A percentile compares a stretch with the other conserved stretches of the same genome.
These are phyloP conservation scores for Athene noctua DNA, from an alignment of 2,113 vertebrate genomes.

Conservation along the genomic window DNA sequence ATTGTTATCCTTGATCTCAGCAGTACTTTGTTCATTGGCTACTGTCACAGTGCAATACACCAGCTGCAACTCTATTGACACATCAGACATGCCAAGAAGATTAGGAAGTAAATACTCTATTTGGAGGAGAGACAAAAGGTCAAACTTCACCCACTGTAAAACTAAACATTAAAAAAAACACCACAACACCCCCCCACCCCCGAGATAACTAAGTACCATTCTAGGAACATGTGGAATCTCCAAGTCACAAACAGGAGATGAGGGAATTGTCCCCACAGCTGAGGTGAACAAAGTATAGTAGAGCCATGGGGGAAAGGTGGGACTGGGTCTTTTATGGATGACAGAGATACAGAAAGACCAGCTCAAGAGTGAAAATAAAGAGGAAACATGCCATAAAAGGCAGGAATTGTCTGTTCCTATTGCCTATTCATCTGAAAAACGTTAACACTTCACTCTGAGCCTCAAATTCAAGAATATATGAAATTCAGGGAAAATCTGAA, in stretches of 20 bases:
- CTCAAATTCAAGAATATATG: background rate
- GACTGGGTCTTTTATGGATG: accelerated
- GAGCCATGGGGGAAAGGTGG: background rate
- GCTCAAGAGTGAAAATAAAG: background rate
- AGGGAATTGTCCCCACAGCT: background rate
- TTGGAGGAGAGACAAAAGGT: background rate
- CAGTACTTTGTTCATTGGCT: background rate
- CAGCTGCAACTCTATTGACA: background rate
- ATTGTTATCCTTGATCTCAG: background rate
- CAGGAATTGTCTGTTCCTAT: background rate
- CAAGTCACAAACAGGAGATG: background rate
- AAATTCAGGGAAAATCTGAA: background rate
- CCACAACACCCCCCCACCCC: too few species aligned
- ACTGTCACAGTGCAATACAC: background rate
- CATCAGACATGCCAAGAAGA: background rate
- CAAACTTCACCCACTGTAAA: background rate
- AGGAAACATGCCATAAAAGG: background rate
- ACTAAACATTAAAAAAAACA: background rate
- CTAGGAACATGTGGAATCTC: background rate
- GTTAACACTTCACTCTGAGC: background rate
- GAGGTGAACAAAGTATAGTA: background rate
- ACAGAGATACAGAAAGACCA: background rate
- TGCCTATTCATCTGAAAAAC: background rate
- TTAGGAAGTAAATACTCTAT: background rate
- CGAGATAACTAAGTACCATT: background rate